phyloP scores from a whole-genome alignment of 2,888 invertebrate species.

The Acanthococcus lagerstroemiae region DNA sequence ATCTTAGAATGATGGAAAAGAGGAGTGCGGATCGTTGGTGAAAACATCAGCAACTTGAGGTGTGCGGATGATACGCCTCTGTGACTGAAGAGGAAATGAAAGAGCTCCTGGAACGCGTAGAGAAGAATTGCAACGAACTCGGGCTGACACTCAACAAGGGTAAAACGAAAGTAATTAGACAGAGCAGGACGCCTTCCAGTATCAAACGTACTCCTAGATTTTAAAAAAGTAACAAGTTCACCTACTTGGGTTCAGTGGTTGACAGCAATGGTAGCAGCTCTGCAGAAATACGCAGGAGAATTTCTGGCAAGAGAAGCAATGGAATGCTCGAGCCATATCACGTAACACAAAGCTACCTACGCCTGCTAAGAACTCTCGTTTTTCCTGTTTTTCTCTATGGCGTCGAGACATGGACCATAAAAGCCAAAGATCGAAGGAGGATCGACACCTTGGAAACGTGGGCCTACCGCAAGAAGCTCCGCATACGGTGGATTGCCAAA shows the following conservation, averaged over 20 bases:
- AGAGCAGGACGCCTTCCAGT: background rate
- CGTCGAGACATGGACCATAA: background rate
- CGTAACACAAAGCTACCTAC: background rate
- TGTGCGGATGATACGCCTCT: background rate
- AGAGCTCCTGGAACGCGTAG: background rate
- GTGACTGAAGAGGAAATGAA: background rate
- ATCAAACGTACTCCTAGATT: background rate
- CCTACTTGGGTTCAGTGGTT: background rate
- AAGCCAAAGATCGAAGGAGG: background rate
- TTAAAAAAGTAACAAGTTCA: background rate
- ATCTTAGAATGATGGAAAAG: background rate
- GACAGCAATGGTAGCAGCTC: no score
- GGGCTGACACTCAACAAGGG: no score
- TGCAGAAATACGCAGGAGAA: no score
- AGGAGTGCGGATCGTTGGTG: background rate
- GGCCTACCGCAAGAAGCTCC: background rate
- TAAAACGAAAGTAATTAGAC: no score
- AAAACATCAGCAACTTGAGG: background rate
- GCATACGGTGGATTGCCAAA: background rate
- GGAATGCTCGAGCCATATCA: background rate
- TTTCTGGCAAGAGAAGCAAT: background rate
- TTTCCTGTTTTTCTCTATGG: no score
- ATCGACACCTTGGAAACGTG: slow-evolving; percentile 2
- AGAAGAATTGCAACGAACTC: no score
- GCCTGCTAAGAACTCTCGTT: background rate